A percentile compares a stretch with the other conserved stretches of the same genome.
Evolutionary conservation across 92 coral and sea anemone species (phyloP).

Genomic region (Hydrozoanthus gracilis): DNA sequence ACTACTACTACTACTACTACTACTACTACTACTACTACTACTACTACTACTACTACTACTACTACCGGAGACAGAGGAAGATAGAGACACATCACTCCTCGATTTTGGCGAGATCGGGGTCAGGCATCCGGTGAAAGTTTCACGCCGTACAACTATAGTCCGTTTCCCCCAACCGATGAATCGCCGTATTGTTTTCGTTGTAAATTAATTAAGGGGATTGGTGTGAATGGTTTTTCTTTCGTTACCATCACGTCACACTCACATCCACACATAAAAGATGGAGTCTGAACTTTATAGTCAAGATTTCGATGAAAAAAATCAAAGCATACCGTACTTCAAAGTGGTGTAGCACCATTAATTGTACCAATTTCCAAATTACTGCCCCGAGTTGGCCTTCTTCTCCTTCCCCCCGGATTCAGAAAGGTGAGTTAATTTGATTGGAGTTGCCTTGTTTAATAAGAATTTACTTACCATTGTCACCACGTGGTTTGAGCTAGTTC

Average conservation of each 20-base stretch:
- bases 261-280: neutral
- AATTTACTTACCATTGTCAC: neutral
- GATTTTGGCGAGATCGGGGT: neutral
- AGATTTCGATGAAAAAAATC: neutral
- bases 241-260: neutral
- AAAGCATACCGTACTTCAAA: neutral
- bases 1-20: too few species aligned
- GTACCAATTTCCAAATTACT: neutral
- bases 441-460: neutral
- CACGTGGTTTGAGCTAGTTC: neutral
- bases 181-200: neutral
- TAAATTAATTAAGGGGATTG: neutral
- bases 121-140: neutral
- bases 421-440: neutral
- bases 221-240: neutral
- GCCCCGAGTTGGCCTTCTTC: neutral
- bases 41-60: too few species aligned
- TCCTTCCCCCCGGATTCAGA: neutral
- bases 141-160: neutral
- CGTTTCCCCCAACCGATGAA: neutral
- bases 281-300: neutral
- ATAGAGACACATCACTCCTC: neutral
- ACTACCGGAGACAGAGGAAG: neutral
- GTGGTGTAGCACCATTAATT: neutral
- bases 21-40: too few species aligned